Conservation (phyloP, 1,140 invertebrate genomes). For the Saccostrea echinata region DNA sequence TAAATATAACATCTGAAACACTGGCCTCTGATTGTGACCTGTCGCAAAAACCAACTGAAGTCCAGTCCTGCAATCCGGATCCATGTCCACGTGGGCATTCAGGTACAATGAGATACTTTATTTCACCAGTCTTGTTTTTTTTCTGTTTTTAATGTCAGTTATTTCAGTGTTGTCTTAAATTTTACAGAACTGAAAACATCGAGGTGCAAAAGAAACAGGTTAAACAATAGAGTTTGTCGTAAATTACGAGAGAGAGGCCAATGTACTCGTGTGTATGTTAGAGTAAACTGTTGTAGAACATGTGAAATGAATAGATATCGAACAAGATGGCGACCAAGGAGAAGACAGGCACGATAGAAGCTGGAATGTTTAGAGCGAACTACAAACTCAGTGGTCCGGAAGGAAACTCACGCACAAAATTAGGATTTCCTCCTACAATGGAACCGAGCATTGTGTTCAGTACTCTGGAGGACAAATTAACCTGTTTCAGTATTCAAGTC, state of each 20-base stretch:
- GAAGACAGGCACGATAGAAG: not conserved
- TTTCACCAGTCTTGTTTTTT: not conserved
- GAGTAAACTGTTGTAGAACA: slow-evolving; percentile 71
- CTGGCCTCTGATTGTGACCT: slow-evolving; percentile 75
- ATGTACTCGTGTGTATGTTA: slow-evolving; percentile 69
- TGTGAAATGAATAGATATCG: slow-evolving; percentile 59
- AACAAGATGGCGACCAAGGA: slow-evolving; percentile 27
- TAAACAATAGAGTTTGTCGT: slow-evolving; percentile 69
- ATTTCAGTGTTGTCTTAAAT: not conserved
- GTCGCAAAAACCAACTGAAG: slow-evolving; percentile 73
- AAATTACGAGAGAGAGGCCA: slow-evolving; percentile 66
- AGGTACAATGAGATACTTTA: slow-evolving; percentile 53
- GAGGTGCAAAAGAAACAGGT: slow-evolving; percentile 66
- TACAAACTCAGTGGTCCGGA: not conserved
- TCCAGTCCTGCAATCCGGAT: slow-evolving; percentile 77
- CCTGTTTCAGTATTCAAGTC: slow-evolving; percentile 19
- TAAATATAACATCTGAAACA: slow-evolving; percentile 78
- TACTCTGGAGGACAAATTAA: not conserved
- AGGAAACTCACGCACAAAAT: not conserved
- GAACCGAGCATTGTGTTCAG: not conserved
- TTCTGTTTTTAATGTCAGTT: not conserved
- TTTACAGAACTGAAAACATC: slow-evolving; percentile 53
- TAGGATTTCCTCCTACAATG: not conserved
- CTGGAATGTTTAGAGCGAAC: not conserved
- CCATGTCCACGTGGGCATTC: slow-evolving; percentile 75